Evolutionary conservation across 2,888 invertebrate genomes (phyloP).

Genomic region (Acrobasis consociella): DNA sequence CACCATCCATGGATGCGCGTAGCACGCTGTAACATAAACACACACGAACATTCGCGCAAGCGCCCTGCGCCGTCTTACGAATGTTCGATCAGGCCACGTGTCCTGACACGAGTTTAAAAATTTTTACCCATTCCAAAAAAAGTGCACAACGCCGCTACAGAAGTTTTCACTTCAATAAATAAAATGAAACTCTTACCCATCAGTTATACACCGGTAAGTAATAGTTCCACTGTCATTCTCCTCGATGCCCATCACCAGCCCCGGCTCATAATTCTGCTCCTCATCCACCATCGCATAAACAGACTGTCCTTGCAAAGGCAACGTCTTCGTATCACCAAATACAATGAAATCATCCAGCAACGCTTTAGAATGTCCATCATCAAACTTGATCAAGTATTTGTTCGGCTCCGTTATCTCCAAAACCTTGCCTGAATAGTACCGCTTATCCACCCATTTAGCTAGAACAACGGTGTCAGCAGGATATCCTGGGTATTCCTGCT

Average conservation of each 20-base stretch:
- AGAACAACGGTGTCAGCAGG: constrained; percentile 79
- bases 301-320: constrained; percentile 79
- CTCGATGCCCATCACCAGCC: constrained; percentile 72
- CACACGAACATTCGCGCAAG: too few relatives aligned
- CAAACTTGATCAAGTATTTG: constrained; percentile 85
- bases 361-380: constrained; percentile 83
- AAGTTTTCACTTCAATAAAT: too few relatives aligned
- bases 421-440: constrained; percentile 85
- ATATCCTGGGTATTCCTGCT: constrained; percentile 65
- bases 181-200: constrained; percentile 70
- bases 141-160: too few relatives aligned
- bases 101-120: too few relatives aligned
- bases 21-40: too few relatives aligned
- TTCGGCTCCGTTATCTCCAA: constrained; percentile 79
- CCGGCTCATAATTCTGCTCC: constrained; percentile 80
- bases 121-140: too few relatives aligned
- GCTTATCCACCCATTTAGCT: constrained; percentile 87
- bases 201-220: constrained; percentile 74
- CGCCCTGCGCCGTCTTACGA: too few relatives aligned
- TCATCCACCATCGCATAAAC: constrained; percentile 81
- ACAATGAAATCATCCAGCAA: constrained; percentile 84
- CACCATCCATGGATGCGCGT: too few relatives aligned
- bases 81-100: too few relatives aligned
- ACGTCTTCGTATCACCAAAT: constrained; percentile 75
- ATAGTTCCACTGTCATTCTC: constrained; percentile 71